Evolutionary conservation across 37 sponge, comb jelly and placozoan genomes (phyloP).

Genomic region (Mnemiopsis leidyi): DNA sequence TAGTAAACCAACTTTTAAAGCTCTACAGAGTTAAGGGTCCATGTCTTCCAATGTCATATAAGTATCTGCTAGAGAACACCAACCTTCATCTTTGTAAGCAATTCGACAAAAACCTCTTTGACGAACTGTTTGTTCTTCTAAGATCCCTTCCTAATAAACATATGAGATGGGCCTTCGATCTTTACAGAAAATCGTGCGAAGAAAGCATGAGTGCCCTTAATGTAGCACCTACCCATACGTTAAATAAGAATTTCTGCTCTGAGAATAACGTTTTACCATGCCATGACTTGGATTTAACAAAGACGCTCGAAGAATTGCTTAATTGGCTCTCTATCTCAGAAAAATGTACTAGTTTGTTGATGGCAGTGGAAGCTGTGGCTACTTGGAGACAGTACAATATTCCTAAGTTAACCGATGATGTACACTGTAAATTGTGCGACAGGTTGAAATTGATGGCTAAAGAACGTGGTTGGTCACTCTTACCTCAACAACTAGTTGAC

Average conservation of each 20-base stretch:
- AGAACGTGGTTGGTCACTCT: background rate
- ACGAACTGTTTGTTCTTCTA: background rate
- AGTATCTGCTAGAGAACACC: background rate
- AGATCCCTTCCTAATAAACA: background rate
- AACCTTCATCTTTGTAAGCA: background rate
- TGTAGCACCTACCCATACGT: too few relatives aligned
- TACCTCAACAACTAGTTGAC: background rate
- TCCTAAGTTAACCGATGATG: background rate
- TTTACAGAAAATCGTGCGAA: too few relatives aligned
- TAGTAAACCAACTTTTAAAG: background rate
- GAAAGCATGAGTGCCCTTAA: too few relatives aligned
- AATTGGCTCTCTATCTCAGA: background rate
- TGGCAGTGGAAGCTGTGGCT: background rate
- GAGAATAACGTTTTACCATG: too few relatives aligned
- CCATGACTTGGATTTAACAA: background rate
- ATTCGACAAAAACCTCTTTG: background rate
- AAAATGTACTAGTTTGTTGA: background rate
- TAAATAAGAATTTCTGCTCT: background rate
- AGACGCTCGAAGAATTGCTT: background rate
- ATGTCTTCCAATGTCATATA: background rate
- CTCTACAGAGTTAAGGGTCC: background rate
- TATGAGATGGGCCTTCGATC: background rate
- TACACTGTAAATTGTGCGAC: background rate
- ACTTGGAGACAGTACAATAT: background rate
- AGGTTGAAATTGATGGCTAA: background rate